Percentiles rank a stretch among this genome's conserved stretches.
Evolutionary conservation across 2,888 invertebrate genomes (phyloP).

Genomic region (Graphium colonna): DNA sequence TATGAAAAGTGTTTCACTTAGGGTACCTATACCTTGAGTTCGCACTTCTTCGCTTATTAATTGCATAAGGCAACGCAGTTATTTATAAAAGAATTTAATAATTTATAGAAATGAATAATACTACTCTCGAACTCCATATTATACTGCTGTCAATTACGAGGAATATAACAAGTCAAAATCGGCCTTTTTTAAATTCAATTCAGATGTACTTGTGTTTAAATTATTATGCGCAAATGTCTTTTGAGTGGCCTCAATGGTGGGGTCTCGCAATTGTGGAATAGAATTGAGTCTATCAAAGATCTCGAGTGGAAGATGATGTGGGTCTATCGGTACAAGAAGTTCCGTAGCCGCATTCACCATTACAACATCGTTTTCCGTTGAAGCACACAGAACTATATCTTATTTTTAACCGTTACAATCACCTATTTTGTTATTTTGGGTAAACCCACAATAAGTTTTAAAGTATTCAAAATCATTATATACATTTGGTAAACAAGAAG

Average conservation of each 20-base stretch:
- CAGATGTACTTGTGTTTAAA: too few species aligned
- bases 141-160: too few species aligned
- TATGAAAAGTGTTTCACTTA: too few species aligned
- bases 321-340: conserved; percentile 19
- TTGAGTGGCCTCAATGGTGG: too few species aligned
- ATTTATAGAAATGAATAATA: too few species aligned
- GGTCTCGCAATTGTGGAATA: neutral
- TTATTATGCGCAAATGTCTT: neutral
- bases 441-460: conserved; percentile 19
- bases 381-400: conserved; percentile 21
- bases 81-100: too few species aligned
- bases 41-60: too few species aligned
- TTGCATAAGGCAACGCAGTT: too few species aligned
- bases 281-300: neutral
- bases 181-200: conserved; percentile 20
- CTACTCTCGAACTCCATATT: too few species aligned
- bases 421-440: conserved; percentile 13
- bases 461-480: conserved; percentile 23
- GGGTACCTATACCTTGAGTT: too few species aligned
- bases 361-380: neutral
- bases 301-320: conserved; percentile 22
- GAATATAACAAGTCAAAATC: too few species aligned
- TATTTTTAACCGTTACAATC: conserved; percentile 13
- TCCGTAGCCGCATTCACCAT: conserved; percentile 11
- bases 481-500: neutral